Evolutionary conservation across 2,888 invertebrate species (phyloP), one percentile per base, ranked within the genome.

Genomic region (Acleris sparsana): DNA sequence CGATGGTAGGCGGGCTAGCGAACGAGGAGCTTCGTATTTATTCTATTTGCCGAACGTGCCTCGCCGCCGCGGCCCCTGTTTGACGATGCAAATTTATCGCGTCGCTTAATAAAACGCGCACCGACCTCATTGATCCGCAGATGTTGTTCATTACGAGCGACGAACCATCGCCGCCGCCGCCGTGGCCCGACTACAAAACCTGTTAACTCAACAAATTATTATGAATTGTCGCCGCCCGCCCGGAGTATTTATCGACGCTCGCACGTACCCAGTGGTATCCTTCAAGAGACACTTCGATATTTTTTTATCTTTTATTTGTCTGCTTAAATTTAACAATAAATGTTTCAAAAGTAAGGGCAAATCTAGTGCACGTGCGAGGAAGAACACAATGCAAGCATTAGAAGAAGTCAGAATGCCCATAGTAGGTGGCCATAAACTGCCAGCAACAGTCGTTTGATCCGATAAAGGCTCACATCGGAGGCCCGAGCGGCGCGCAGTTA

Each of bases 11-110:
- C 75, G 73, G 75, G 79, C 75, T 75, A 76, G 77, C 73, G 58
- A 69, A 60, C 70, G 80, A 82, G 82, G 73, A 71, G 80, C 80
- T 80, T 78, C 84, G 85, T 89, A 90, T 89, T 91, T 88, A 90
- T 88, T 90, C 86, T 89, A 90, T 92, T 91, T 91, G 85, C 81
- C 77, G 90, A 90, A 91, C 90, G 92, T 92, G 92, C 89, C 79
- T 81, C 85, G 79, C 78, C 80, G 82, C 83, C 82, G 82, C 84
- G 84, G 86, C 75, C 84, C 79, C 85, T 89, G 87, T 89, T 92
- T 89, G 88, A 84, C 83, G 86, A 92, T 92, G 90, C 88, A 90
- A 92, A 91, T 91, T 89, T 89, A 90, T 90, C 85, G 86, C 82
- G 80, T 81, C 83, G 85, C 82, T 89, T 88, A 86, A 87, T 88